These are phyloP conservation scores for Pseudomyrmex concolor DNA, from an alignment of 1,140 invertebrate genomes.

Conservation along the genomic window DNA sequence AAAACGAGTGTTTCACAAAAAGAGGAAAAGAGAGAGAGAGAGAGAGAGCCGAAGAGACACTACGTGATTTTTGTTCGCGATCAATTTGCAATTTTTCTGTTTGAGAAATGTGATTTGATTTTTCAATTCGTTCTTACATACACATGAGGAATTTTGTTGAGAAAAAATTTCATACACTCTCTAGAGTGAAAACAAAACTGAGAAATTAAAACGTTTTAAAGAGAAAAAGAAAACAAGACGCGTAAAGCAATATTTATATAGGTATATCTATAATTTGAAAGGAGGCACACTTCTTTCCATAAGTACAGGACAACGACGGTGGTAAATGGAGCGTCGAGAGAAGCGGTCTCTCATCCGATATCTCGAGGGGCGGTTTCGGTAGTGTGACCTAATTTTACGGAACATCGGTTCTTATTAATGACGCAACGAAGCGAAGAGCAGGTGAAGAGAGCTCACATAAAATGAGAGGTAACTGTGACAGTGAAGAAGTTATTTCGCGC, in stretches of 20 bases:
- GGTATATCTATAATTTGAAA: constrained; percentile 19
- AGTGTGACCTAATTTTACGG: constrained; percentile 84
- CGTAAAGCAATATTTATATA: neutral
- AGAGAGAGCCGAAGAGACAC: constrained; percentile 23
- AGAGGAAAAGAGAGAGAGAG: constrained; percentile 17
- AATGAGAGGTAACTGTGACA: constrained; percentile 2
- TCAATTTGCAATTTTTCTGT: constrained; percentile 53
- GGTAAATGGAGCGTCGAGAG: constrained; percentile 19
- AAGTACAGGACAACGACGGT: neutral
- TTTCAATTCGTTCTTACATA: constrained; percentile 10
- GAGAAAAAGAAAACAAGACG: no score
- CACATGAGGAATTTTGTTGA: neutral
- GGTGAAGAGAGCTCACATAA: constrained; percentile 48
- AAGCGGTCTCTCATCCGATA: constrained; percentile 21
- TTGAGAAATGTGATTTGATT: constrained; percentile 3
- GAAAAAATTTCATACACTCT: no score
- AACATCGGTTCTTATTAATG: constrained; percentile 83
- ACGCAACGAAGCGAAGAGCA: constrained; percentile 65
- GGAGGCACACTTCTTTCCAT: constrained; percentile 29
- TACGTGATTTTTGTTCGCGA: constrained; percentile 28
- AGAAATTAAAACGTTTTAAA: no score
- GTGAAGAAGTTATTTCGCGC: constrained; percentile 66
- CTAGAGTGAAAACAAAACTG: no score
- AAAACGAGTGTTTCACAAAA: constrained; percentile 35
- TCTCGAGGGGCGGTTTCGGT: constrained; percentile 50